phyloP scores from a whole-genome alignment of 1,140 invertebrate genomes.

The Papilio xuthus region DNA sequence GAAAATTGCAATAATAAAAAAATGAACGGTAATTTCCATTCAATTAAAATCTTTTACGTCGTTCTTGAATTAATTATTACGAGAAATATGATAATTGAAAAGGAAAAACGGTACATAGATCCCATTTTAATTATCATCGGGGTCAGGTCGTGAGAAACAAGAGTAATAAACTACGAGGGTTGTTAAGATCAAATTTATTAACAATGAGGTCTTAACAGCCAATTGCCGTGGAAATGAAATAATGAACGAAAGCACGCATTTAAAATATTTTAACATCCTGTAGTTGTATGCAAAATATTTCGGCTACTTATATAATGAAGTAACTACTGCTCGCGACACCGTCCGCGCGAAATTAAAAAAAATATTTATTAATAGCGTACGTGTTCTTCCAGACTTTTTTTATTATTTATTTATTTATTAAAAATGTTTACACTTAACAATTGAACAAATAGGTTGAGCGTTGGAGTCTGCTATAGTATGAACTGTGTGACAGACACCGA shows the following conservation, averaged over 20 bases:
- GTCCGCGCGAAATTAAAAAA: no score
- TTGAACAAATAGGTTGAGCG: no score
- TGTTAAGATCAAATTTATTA: constrained; percentile 59
- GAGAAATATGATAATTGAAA: constrained; percentile 25
- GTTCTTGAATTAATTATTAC: neutral
- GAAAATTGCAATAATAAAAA: neutral
- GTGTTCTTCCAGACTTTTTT: no score
- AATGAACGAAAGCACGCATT: constrained; percentile 54
- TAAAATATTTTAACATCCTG: constrained; percentile 37
- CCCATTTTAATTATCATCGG: constrained; percentile 38
- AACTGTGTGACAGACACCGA: no score
- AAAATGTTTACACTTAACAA: no score
- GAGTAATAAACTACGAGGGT: constrained; percentile 54
- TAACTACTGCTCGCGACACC: no score
- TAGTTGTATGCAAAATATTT: constrained; percentile 35
- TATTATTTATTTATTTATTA: no score
- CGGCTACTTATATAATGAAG: neutral
- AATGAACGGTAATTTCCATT: neutral
- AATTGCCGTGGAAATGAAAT: constrained; percentile 53
- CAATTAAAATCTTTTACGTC: neutral
- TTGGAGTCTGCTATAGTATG: no score
- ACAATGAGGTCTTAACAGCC: constrained; percentile 49
- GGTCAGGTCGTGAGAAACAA: constrained; percentile 50
- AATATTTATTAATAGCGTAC: no score
- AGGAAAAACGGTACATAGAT: constrained; percentile 37